These are phyloP conservation scores for Heteromormyrus szaboi DNA, from an alignment of 2,797 vertebrate genomes.

Conservation along the genomic window DNA sequence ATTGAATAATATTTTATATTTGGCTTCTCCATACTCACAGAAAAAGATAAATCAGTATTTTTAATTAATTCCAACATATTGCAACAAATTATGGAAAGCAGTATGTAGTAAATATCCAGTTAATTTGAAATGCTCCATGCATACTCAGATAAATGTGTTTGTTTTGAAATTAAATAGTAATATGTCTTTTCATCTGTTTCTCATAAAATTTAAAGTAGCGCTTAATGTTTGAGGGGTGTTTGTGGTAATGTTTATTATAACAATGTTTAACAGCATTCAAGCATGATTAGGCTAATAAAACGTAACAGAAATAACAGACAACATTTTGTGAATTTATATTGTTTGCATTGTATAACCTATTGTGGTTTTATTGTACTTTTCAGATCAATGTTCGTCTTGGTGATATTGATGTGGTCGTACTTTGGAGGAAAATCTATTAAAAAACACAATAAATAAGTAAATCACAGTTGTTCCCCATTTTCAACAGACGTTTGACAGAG, in stretches of 20 bases:
- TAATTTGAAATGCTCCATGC: not conserved
- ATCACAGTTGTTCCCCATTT: not conserved
- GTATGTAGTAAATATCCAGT: not conserved
- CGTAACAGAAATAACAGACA: not conserved
- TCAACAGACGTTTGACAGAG: not conserved
- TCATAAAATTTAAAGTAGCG: not conserved
- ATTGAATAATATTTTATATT: constrained; percentile 6
- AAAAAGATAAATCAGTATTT: not conserved
- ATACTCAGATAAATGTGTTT: not conserved
- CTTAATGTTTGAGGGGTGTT: not conserved
- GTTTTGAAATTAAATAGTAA: not conserved
- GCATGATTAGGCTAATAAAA: not conserved
- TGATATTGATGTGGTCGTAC: not conserved
- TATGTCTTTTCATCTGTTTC: not conserved
- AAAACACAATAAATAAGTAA: not conserved
- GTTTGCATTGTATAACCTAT: not conserved
- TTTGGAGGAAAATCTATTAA: not conserved
- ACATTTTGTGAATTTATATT: not conserved
- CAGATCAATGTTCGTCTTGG: not conserved
- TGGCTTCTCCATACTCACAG: not conserved
- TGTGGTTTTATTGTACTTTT: not conserved
- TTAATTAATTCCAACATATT: not conserved
- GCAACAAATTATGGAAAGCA: not conserved
- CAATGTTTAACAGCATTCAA: not conserved
- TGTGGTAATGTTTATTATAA: not conserved